Percentiles rank a stretch among this genome's conserved stretches.
Evolutionary conservation across 1,140 invertebrate species (phyloP).

Genomic region (Prorops nasuta): DNA sequence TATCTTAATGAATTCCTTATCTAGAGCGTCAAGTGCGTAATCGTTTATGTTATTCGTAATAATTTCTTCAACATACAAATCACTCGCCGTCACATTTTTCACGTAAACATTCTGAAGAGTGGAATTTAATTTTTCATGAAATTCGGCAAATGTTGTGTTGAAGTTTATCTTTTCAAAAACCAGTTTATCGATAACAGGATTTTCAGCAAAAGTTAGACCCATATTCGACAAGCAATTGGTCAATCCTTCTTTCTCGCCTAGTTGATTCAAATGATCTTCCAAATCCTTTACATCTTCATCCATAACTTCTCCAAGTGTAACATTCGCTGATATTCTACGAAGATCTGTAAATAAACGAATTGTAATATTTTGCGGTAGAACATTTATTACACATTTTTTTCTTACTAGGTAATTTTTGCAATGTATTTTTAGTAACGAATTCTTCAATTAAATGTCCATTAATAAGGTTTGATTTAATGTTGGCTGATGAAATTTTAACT

Average conservation of each 20-base stretch:
- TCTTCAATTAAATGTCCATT: constrained; percentile 34
- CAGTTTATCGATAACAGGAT: constrained; percentile 29
- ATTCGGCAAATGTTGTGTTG: constrained; percentile 14
- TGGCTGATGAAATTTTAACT: constrained; percentile 17
- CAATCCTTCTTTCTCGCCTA: background rate
- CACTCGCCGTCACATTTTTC: constrained; percentile 24
- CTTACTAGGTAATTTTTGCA: constrained; percentile 36
- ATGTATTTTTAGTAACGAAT: constrained; percentile 32
- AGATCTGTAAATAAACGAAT: constrained; percentile 37
- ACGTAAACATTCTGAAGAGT: constrained; percentile 17
- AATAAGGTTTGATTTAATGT: constrained; percentile 24
- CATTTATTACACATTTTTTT: background rate
- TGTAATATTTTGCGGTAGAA: background rate
- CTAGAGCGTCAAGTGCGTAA: constrained; percentile 24
- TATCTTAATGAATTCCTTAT: constrained; percentile 17
- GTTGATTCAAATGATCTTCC: background rate
- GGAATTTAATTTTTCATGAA: constrained; percentile 19
- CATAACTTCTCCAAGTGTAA: constrained; percentile 26
- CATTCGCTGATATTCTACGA: constrained; percentile 27
- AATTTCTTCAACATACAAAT: constrained; percentile 25
- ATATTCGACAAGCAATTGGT: constrained; percentile 22
- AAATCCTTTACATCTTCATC: constrained; percentile 21
- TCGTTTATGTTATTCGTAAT: constrained; percentile 24
- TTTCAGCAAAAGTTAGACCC: too few species aligned
- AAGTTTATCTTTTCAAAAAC: constrained; percentile 25